Percentiles rank a stretch among this genome's conserved stretches.
These are phyloP conservation scores for Acanthococcus lagerstroemiae DNA, from an alignment of 2,888 invertebrate species.

Conservation along the genomic window DNA sequence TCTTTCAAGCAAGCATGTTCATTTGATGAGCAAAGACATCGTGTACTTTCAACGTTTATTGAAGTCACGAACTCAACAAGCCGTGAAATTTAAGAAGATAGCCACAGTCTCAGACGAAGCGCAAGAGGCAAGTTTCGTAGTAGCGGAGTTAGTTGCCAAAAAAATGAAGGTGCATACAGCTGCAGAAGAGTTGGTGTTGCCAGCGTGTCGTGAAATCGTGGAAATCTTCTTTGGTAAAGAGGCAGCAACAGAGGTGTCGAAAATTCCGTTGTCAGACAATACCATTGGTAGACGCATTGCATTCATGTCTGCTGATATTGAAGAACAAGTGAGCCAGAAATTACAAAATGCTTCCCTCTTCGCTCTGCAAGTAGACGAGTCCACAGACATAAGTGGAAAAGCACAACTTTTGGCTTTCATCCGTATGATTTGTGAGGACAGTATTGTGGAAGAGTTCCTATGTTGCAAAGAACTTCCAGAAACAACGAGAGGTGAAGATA, in stretches of 20 bases:
- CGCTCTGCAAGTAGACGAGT: slow-evolving; percentile 30
- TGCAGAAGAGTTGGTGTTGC: slow-evolving; percentile 10
- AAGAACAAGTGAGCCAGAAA: no score
- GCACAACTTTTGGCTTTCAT: slow-evolving; percentile 32
- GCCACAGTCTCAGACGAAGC: slow-evolving; percentile 6
- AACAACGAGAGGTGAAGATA: slow-evolving; percentile 34
- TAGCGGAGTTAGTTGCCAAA: slow-evolving; percentile 18
- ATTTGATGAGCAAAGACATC: slow-evolving; percentile 31
- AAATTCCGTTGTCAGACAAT: not conserved
- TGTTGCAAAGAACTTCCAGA: slow-evolving; percentile 34
- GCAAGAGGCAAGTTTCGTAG: slow-evolving; percentile 22
- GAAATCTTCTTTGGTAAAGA: slow-evolving; percentile 2
- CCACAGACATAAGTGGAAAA: slow-evolving; percentile 24
- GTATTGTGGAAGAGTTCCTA: slow-evolving; percentile 33
- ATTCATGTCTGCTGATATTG: no score
- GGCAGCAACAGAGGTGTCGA: not conserved
- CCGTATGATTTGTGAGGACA: slow-evolving; percentile 32
- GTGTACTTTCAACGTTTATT: slow-evolving; percentile 32
- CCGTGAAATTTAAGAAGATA: not conserved
- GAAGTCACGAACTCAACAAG: slow-evolving; percentile 10
- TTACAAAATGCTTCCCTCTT: no score
- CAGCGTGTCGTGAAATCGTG: slow-evolving; percentile 23
- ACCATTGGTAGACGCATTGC: not conserved
- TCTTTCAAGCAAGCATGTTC: slow-evolving; percentile 28
- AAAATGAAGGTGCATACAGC: slow-evolving; percentile 8